Evolutionary conservation across 2,113 vertebrate species (phyloP).

Genomic region (Hyla sarda): DNA sequence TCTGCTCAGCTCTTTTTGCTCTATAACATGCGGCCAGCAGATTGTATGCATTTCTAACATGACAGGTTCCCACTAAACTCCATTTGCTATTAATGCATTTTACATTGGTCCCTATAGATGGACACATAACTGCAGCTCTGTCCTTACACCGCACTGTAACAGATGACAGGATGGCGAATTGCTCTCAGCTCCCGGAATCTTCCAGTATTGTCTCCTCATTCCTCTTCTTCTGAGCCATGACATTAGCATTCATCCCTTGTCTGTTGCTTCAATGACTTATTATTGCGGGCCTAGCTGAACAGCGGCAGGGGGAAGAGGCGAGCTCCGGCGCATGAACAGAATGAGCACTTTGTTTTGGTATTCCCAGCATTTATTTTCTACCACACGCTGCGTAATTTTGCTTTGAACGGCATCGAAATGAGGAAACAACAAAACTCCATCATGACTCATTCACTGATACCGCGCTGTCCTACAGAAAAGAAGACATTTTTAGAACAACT

Average conservation of each 20-base stretch:
- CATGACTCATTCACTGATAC: not conserved
- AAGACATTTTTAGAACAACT: not conserved
- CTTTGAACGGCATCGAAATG: not conserved
- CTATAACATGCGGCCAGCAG: no score
- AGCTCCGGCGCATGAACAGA: not conserved
- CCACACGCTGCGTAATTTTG: not conserved
- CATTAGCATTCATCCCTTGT: conserved; percentile 19
- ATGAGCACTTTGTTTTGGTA: not conserved
- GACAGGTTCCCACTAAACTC: no score
- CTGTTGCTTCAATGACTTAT: conserved; percentile 38
- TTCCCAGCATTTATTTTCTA: not conserved
- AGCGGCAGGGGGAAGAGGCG: not conserved
- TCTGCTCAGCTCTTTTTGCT: no score
- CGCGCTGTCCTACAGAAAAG: not conserved
- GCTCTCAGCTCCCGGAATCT: not conserved
- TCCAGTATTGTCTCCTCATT: not conserved
- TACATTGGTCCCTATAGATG: not conserved
- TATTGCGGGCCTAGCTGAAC: not conserved
- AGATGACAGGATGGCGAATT: not conserved
- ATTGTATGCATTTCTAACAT: no score
- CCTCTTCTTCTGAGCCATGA: not conserved
- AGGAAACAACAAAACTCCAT: not conserved
- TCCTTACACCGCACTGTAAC: not conserved
- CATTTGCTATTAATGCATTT: no score
- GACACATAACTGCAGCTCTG: not conserved